Conservation (phyloP, 2,113 vertebrate genomes). For the Platycercus adscitus region DNA sequence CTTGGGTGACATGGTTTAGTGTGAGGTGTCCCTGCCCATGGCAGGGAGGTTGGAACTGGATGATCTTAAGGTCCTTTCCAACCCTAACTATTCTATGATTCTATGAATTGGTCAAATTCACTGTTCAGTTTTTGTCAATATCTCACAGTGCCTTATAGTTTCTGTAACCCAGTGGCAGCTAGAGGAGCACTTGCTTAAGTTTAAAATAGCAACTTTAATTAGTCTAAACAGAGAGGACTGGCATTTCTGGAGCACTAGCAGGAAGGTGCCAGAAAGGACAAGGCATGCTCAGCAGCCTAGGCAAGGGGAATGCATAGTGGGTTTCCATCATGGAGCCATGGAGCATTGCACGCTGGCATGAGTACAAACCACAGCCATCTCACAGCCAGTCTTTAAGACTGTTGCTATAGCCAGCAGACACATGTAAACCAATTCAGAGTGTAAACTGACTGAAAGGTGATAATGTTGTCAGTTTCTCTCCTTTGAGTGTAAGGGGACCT, state of each 20-base stretch:
- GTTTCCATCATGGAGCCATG: background rate
- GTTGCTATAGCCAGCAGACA: background rate
- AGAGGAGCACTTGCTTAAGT: background rate
- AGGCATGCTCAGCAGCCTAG: background rate
- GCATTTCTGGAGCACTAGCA: background rate
- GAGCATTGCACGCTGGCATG: fast-evolving
- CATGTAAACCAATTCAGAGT: background rate
- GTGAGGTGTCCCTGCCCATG: background rate
- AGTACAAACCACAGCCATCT: background rate
- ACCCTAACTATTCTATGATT: background rate
- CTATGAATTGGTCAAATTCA: background rate
- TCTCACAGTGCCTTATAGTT: background rate
- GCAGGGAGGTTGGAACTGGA: background rate
- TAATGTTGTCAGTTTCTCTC: background rate
- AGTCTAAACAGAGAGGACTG: background rate
- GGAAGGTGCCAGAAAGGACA: background rate
- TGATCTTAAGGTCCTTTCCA: background rate
- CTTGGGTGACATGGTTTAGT: background rate
- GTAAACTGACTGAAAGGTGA: background rate
- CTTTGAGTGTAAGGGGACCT: background rate
- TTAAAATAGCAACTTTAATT: background rate
- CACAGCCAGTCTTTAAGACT: background rate
- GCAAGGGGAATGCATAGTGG: background rate
- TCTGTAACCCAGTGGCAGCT: background rate
- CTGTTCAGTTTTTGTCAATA: background rate